phyloP scores from a whole-genome alignment of 2,113 vertebrate species.

The Collichthys lucidus region DNA sequence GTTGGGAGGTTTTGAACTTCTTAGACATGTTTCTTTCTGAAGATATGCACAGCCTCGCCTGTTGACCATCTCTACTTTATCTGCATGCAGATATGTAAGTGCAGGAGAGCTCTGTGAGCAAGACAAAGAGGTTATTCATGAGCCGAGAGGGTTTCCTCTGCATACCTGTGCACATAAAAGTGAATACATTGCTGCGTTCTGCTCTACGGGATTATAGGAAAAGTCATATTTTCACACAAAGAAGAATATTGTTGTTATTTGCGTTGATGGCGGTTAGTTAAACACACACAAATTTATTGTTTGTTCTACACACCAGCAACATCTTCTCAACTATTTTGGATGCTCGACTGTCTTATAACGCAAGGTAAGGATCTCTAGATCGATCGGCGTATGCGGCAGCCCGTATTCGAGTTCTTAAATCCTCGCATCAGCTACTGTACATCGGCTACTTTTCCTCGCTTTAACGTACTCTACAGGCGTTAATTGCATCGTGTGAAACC shows the following conservation, averaged over 20 bases:
- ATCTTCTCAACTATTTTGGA: too few relatives aligned
- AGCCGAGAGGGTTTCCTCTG: background rate
- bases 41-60: conserved; percentile 64
- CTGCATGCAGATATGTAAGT: conserved; percentile 58
- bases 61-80: conserved; percentile 22
- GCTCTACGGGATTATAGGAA: background rate
- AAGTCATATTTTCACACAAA: background rate
- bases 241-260: background rate
- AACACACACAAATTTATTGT: too few relatives aligned
- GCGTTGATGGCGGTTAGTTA: background rate
- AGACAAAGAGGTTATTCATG: conserved; percentile 21
- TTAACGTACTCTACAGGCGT: background rate
- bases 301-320: too few relatives aligned
- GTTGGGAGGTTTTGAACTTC: conserved; percentile 70
- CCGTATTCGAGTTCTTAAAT: background rate
- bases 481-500: too few relatives aligned
- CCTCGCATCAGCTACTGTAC: background rate
- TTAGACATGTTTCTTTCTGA: conserved; percentile 56
- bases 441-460: background rate
- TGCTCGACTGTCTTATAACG: background rate
- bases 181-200: background rate
- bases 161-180: background rate
- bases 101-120: conserved; percentile 15
- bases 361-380: background rate
- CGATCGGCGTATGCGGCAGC: too few relatives aligned